Percentiles rank a stretch among this genome's conserved stretches.
phyloP scores from a whole-genome alignment of 2,113 vertebrate species.

The Neotoma lepida region DNA sequence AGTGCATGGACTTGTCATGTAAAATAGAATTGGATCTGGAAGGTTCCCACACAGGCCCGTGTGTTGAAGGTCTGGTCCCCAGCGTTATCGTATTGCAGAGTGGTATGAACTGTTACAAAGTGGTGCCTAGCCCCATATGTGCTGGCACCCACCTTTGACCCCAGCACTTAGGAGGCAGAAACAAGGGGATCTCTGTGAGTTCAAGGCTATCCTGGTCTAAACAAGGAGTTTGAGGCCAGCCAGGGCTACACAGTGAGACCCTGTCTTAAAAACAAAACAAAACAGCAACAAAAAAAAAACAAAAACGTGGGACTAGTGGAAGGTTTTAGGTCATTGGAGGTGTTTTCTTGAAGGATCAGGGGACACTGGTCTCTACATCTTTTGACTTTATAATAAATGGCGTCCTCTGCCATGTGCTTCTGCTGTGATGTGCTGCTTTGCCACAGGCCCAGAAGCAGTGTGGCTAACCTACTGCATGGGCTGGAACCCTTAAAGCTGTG shows the following conservation, averaged over 20 bases:
- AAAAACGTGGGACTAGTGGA: not conserved
- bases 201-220: not conserved
- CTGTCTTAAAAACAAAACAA: not conserved
- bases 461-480: not conserved
- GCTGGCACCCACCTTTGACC: not conserved
- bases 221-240: not conserved
- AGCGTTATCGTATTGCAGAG: not conserved
- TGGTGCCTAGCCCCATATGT: not conserved
- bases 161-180: not conserved
- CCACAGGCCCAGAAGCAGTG: not conserved
- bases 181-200: not conserved
- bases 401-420: not conserved
- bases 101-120: not conserved
- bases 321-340: not conserved
- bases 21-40: not conserved
- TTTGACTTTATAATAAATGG: not conserved
- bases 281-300: not conserved
- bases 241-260: not conserved
- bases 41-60: not conserved
- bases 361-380: not conserved
- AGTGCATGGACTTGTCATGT: not conserved
- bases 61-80: not conserved
- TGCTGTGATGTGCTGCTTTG: not conserved
- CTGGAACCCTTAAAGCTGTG: not conserved
- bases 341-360: too few species aligned